Conservation (phyloP, 2,797 vertebrate genomes). For the Falco berigora region DNA sequence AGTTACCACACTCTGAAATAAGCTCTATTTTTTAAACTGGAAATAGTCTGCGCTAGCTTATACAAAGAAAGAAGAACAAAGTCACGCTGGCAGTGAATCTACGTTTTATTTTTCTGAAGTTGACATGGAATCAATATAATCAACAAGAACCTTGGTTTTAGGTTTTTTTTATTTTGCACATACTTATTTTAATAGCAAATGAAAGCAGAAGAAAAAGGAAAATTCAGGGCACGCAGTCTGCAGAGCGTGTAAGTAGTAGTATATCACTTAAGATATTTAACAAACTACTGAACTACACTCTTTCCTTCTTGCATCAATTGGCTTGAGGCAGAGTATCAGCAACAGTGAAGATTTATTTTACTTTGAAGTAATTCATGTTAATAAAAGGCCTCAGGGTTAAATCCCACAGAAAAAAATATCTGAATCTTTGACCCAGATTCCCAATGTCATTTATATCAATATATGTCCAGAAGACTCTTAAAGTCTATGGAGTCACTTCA, state of each 20-base stretch:
- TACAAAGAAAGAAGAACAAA: constrained; percentile 28
- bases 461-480: not conserved
- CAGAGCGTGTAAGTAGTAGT: constrained; percentile 26
- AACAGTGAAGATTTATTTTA: constrained; percentile 64
- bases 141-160: not conserved
- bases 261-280: constrained; percentile 42
- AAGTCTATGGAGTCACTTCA: not conserved
- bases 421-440: not conserved
- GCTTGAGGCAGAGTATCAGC: constrained; percentile 44
- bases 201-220: constrained; percentile 50
- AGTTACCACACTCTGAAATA: constrained; percentile 38
- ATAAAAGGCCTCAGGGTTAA: constrained; percentile 12
- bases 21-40: constrained; percentile 61
- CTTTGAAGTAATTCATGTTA: constrained; percentile 51
- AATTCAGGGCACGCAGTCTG: not conserved
- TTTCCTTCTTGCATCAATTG: constrained; percentile 18
- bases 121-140: not conserved
- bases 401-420: not conserved
- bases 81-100: constrained; percentile 33
- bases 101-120: constrained; percentile 55
- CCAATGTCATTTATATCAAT: not conserved
- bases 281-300: constrained; percentile 9
- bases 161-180: constrained; percentile 6
- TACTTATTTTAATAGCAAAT: constrained; percentile 33
- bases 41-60: constrained; percentile 3